Percentiles rank a stretch among this genome's conserved stretches.
Evolutionary conservation across 2,113 vertebrate genomes (phyloP).

Genomic region (Forbesichthys agassizii): DNA sequence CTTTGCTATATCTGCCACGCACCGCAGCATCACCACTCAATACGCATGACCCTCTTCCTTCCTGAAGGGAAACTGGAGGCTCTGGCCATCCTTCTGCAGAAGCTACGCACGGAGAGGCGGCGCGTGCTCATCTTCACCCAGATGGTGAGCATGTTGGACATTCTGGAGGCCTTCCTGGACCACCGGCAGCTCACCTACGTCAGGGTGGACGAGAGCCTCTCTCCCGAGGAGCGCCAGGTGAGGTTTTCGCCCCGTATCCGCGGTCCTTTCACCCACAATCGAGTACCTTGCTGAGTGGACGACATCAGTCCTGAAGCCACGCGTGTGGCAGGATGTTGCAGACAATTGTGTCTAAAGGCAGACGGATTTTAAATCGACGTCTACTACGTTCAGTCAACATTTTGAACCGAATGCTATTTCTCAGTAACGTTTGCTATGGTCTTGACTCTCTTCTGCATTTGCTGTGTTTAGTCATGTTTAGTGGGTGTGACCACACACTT

Average conservation of each 20-base stretch:
- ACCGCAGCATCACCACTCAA: not conserved
- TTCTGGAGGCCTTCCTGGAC: constrained; percentile 85
- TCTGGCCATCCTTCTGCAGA: constrained; percentile 89
- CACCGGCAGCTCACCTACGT: constrained; percentile 88
- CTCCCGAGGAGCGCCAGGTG: constrained; percentile 87
- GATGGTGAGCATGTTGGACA: constrained; percentile 85
- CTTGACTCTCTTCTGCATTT: too few relatives aligned
- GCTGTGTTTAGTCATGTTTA: too few relatives aligned
- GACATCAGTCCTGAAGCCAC: too few relatives aligned
- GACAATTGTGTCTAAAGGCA: too few relatives aligned
- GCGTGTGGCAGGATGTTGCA: too few relatives aligned
- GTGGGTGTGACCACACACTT: too few relatives aligned
- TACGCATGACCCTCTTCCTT: constrained; percentile 6
- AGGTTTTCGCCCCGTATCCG: not conserved
- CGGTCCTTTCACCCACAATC: too few relatives aligned
- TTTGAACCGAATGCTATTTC: too few relatives aligned
- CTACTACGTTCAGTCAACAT: too few relatives aligned
- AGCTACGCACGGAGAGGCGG: constrained; percentile 86
- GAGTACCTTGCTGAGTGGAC: too few relatives aligned
- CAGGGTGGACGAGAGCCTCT: constrained; percentile 91
- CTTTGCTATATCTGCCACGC: not conserved
- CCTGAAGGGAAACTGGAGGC: constrained; percentile 92
- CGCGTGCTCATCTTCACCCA: constrained; percentile 92
- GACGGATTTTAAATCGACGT: too few relatives aligned
- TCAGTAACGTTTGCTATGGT: too few relatives aligned